These are phyloP conservation scores for Novumbra hubbsi DNA, from an alignment of 2,797 vertebrate species.

Conservation along the genomic window DNA sequence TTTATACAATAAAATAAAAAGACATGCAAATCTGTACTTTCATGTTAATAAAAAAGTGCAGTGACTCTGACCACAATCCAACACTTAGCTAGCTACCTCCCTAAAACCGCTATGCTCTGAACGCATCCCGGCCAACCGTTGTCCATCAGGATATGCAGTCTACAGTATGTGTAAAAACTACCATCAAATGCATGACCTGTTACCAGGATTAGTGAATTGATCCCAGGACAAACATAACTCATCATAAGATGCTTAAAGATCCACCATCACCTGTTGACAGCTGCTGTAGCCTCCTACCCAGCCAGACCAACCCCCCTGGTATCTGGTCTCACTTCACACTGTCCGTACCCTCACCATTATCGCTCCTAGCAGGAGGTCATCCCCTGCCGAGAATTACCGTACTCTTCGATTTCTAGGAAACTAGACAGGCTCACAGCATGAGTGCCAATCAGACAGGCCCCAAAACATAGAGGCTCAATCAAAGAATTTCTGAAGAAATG, in stretches of 20 bases:
- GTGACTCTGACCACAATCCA: not conserved
- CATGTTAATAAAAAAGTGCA: not conserved
- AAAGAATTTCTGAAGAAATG: slow-evolving; percentile 1
- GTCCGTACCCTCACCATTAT: slow-evolving; percentile 4
- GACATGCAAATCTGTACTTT: not conserved
- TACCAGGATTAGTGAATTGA: slow-evolving; percentile 32
- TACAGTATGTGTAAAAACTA: slow-evolving; percentile 3
- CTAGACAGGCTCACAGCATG: not conserved
- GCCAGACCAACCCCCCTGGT: not conserved
- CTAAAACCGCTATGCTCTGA: not conserved
- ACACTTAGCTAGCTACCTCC: not conserved
- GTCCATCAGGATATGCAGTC: not conserved
- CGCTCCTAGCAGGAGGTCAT: not conserved
- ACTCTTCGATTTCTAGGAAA: slow-evolving; percentile 12
- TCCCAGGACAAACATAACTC: slow-evolving; percentile 20
- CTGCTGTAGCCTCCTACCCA: not conserved
- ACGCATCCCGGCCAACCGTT: not conserved
- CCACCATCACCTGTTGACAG: slow-evolving; percentile 9
- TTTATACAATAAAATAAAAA: not conserved
- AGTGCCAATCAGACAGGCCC: slow-evolving; percentile 1
- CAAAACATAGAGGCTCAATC: not conserved
- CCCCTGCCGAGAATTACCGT: slow-evolving; percentile 5
- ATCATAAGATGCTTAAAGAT: slow-evolving; percentile 20
- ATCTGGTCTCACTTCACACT: not conserved
- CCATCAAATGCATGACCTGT: slow-evolving; percentile 11